phyloP scores from a whole-genome alignment of 2,888 invertebrate genomes.

The Heterodera filipjevi region DNA sequence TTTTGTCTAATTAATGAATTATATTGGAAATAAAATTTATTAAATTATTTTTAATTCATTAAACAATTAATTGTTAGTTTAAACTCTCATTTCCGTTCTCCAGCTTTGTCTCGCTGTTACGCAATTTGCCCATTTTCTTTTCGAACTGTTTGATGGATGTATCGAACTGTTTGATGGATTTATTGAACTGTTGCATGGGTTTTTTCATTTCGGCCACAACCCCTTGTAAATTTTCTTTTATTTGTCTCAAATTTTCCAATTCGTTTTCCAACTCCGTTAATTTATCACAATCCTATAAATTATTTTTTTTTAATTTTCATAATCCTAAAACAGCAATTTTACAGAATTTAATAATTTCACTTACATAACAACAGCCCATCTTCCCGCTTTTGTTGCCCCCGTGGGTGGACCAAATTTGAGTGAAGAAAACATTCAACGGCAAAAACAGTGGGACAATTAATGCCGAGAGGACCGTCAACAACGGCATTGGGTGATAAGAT shows the following conservation, averaged over 20 bases:
- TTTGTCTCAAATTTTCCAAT: background rate
- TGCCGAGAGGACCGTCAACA: background rate
- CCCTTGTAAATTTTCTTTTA: background rate
- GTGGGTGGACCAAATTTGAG: background rate
- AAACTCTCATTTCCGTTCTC: background rate
- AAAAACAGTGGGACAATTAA: background rate
- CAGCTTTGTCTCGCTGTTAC: background rate
- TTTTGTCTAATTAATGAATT: too few relatives aligned
- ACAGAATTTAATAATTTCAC: background rate
- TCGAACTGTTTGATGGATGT: background rate
- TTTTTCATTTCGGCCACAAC: background rate
- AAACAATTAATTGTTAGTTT: background rate
- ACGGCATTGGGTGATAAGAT: too few relatives aligned
- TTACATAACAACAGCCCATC: background rate
- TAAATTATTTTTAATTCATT: too few relatives aligned
- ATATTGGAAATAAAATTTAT: too few relatives aligned
- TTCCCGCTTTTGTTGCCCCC: background rate
- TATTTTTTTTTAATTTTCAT: too few relatives aligned
- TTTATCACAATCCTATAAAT: background rate
- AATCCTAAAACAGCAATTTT: too few relatives aligned
- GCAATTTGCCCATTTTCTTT: background rate
- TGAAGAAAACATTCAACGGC: background rate
- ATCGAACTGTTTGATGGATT: background rate
- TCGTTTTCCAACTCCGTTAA: background rate
- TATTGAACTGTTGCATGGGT: background rate